These are phyloP conservation scores for Agrochola macilenta DNA, from an alignment of 2,888 invertebrate species.

Conservation along the genomic window DNA sequence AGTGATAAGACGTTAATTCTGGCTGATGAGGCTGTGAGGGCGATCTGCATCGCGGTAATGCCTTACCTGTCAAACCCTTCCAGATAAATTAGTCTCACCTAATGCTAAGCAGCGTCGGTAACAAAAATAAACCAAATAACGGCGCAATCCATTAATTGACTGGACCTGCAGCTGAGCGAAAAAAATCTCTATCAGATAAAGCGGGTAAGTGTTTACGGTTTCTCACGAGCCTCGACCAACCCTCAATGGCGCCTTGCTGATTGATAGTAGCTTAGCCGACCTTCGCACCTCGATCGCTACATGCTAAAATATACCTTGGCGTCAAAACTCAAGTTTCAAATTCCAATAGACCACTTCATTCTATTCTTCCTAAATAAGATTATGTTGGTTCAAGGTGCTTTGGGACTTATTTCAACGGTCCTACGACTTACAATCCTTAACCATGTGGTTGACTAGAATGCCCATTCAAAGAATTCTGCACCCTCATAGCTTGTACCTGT, in stretches of 20 bases:
- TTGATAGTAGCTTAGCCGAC: constrained; percentile 87
- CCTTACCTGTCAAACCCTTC: constrained; percentile 85
- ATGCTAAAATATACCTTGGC: constrained; percentile 70
- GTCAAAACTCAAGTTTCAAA: constrained; percentile 60
- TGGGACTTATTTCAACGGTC: constrained; percentile 41
- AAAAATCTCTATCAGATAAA: constrained; percentile 89
- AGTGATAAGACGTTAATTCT: constrained; percentile 76
- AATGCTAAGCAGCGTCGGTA: constrained; percentile 84
- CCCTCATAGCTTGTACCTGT: constrained; percentile 89
- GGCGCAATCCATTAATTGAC: constrained; percentile 90
- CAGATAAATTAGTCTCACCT: constrained; percentile 86
- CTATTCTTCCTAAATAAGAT: constrained; percentile 69
- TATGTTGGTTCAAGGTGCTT: constrained; percentile 55
- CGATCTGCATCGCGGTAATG: constrained; percentile 82
- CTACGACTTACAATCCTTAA: constrained; percentile 65
- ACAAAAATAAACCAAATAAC: constrained; percentile 88
- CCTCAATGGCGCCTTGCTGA: constrained; percentile 91
- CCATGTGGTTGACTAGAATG: constrained; percentile 68
- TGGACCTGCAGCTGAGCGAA: constrained; percentile 87
- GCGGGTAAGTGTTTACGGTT: constrained; percentile 90
- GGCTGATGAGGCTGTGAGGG: constrained; percentile 66
- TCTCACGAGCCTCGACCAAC: constrained; percentile 89
- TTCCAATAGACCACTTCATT: constrained; percentile 46
- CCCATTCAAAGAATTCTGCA: constrained; percentile 90
- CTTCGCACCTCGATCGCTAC: constrained; percentile 79